Percentiles rank a stretch among this genome's conserved stretches.
Conservation (phyloP, 1,140 invertebrate genomes). For the Papilio xuthus region DNA sequence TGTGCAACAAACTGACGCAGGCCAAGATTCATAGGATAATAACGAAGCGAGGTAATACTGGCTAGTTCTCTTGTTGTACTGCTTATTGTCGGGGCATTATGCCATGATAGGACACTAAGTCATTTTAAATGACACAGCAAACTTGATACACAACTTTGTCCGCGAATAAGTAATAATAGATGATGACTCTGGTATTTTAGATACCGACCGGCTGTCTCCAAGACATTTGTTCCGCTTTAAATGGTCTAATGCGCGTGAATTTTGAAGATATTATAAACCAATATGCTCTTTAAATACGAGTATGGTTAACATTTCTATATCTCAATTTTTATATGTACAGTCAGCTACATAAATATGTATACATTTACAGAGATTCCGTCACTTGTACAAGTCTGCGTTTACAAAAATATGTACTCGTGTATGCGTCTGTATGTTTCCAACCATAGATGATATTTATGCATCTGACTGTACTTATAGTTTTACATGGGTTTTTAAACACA, state of each 20-base stretch:
- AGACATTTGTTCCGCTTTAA: conserved; percentile 20
- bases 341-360: too few species aligned
- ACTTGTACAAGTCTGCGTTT: too few species aligned
- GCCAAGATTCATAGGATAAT: conserved; percentile 38
- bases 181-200: conserved; percentile 51
- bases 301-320: neutral
- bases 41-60: conserved; percentile 37
- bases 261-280: neutral
- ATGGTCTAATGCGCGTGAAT: conserved; percentile 21
- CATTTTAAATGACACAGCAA: conserved; percentile 58
- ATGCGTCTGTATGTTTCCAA: too few species aligned
- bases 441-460: too few species aligned
- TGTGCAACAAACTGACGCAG: conserved; percentile 31
- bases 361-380: too few species aligned
- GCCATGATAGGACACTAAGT: conserved; percentile 41
- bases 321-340: too few species aligned
- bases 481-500: too few species aligned
- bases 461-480: too few species aligned
- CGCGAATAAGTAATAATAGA: conserved; percentile 52
- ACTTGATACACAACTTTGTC: conserved; percentile 49
- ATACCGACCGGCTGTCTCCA: conserved; percentile 48
- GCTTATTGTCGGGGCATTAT: conserved; percentile 36
- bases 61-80: conserved; percentile 27
- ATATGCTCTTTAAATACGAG: neutral
- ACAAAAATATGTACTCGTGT: too few species aligned